Percentiles rank a stretch among this genome's conserved stretches.
These are phyloP conservation scores for Ophion obscuratus DNA, from an alignment of 2,888 invertebrate species.

Conservation along the genomic window DNA sequence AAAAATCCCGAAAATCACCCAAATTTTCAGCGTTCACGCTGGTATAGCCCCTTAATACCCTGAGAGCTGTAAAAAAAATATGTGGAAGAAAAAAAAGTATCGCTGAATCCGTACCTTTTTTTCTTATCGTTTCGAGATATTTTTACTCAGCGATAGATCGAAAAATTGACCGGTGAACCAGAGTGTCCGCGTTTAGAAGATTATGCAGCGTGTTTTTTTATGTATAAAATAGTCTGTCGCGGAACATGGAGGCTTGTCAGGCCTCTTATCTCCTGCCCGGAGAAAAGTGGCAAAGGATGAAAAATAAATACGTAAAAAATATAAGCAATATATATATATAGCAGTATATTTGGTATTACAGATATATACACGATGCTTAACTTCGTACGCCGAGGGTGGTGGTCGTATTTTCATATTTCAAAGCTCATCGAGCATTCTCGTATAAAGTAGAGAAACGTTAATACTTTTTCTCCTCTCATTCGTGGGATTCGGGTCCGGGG, in stretches of 20 bases:
- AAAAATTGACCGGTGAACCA: neutral
- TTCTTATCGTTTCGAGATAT: too few species aligned
- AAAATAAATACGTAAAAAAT: conserved; percentile 5
- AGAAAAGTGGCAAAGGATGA: conserved; percentile 26
- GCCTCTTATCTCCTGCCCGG: conserved; percentile 1
- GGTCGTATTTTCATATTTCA: conserved; percentile 77
- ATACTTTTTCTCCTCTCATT: conserved; percentile 76
- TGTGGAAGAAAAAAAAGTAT: too few species aligned
- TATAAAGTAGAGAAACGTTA: conserved; percentile 78
- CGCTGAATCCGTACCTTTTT: too few species aligned
- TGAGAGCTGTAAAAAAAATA: too few species aligned
- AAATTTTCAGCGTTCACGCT: too few species aligned
- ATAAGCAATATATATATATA: conserved; percentile 4
- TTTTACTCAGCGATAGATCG: too few species aligned
- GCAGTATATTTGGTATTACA: conserved; percentile 3
- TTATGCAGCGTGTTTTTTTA: neutral
- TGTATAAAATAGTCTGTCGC: neutral
- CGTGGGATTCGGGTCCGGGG: conserved; percentile 59
- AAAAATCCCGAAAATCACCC: too few species aligned
- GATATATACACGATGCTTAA: conserved; percentile 23
- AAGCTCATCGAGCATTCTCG: conserved; percentile 77
- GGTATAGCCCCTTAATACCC: too few species aligned
- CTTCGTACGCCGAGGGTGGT: conserved; percentile 45
- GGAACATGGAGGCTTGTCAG: neutral
- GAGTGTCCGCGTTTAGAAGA: neutral